A percentile compares a stretch with the other conserved stretches of the same genome.
Conservation (phyloP, 2,113 vertebrate species). For the Peromyscus californicus region DNA sequence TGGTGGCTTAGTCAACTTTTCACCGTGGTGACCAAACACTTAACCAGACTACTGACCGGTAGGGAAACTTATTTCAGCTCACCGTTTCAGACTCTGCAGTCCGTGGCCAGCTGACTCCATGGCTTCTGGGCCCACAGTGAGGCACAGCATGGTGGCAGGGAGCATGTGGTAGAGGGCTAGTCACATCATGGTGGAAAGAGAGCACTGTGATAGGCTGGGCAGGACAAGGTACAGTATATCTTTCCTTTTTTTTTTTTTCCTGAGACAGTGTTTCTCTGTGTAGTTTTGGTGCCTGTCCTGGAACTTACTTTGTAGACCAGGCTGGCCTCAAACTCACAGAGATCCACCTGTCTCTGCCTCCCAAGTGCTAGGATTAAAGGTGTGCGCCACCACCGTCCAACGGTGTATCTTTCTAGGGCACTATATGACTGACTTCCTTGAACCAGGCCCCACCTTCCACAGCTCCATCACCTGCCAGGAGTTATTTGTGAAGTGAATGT, state of each 20-base stretch:
- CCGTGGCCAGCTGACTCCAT: neutral
- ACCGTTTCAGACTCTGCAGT: neutral
- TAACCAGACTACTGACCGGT: neutral
- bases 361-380: no score
- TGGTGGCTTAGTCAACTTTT: neutral
- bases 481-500: neutral
- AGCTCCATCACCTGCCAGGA: neutral
- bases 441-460: neutral
- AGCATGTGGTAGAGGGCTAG: no score
- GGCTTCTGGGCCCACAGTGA: neutral
- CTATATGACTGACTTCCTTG: neutral
- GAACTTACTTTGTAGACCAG: no score
- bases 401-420: neutral
- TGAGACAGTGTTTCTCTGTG: no score
- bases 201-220: neutral
- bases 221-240: neutral
- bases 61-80: neutral
- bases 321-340: no score
- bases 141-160: neutral
- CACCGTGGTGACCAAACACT: neutral
- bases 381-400: no score
- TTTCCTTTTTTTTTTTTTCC: no score
- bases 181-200: neutral
- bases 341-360: no score
- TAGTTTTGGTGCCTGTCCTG: no score